Conservation (phyloP, 2,888 invertebrate species). For the Eilema caniola region DNA sequence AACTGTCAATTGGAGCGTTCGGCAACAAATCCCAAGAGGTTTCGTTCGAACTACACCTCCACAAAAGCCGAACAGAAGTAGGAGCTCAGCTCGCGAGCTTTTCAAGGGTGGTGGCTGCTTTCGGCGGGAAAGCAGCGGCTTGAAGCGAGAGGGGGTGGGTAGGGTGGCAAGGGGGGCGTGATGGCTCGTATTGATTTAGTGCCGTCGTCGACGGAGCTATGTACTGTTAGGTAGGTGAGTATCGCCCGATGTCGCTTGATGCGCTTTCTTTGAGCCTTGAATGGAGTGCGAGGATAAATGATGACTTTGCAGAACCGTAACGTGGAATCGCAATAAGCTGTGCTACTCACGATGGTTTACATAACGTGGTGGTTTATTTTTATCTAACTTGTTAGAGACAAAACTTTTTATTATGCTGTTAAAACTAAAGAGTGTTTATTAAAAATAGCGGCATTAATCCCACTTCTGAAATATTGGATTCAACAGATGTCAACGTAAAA, state of each 20-base stretch:
- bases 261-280: conserved; percentile 80
- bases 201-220: conserved; percentile 87
- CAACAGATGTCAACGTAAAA: neutral
- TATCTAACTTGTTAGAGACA: neutral
- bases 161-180: conserved; percentile 73
- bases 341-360: neutral
- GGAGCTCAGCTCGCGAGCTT: conserved; percentile 87
- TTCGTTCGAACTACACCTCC: conserved; percentile 82
- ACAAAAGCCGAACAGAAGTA: conserved; percentile 87
- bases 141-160: conserved; percentile 64
- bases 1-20: conserved; percentile 80
- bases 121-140: conserved; percentile 84
- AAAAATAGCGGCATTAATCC: neutral
- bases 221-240: conserved; percentile 81
- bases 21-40: conserved; percentile 84
- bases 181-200: conserved; percentile 88
- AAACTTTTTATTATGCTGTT: neutral
- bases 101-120: conserved; percentile 87
- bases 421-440: neutral
- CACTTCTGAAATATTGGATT: neutral
- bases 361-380: neutral
- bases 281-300: conserved; percentile 53
- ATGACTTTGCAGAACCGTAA: conserved; percentile 29
- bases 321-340: neutral
- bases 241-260: conserved; percentile 81